A percentile compares a stretch with the other conserved stretches of the same genome.
Evolutionary conservation across 1,140 invertebrate species (phyloP).

Genomic region (Sycophaga agraensis): DNA sequence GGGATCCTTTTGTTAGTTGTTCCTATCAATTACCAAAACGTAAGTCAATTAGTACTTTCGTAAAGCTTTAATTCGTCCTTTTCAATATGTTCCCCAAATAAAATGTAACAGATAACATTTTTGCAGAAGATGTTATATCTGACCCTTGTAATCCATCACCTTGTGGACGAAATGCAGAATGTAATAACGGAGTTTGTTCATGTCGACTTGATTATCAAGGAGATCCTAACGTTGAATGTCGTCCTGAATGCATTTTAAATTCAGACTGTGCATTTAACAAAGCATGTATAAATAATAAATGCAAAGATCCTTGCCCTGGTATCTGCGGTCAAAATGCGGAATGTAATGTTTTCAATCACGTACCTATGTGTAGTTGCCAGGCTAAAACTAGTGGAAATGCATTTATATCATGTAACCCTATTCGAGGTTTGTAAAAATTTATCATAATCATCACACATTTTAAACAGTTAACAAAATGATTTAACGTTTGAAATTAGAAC

Average conservation of each 20-base stretch:
- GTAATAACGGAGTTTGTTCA: conserved; percentile 66
- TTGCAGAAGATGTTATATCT: conserved; percentile 29
- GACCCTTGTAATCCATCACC: conserved; percentile 68
- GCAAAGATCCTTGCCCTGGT: conserved; percentile 59
- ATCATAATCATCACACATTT: too few species aligned
- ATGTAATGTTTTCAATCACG: conserved; percentile 57
- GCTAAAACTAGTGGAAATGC: conserved; percentile 59
- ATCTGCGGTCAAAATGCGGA: conserved; percentile 62
- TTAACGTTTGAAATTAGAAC: not conserved
- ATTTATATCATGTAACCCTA: conserved; percentile 41
- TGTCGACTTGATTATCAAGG: conserved; percentile 69
- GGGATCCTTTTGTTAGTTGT: conserved; percentile 60
- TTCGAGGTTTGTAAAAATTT: too few species aligned
- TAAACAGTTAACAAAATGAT: too few species aligned
- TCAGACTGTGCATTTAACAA: conserved; percentile 57
- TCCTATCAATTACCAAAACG: conserved; percentile 20
- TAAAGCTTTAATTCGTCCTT: conserved; percentile 21
- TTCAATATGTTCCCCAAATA: conserved; percentile 26
- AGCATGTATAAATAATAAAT: conserved; percentile 60
- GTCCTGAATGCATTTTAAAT: conserved; percentile 58
- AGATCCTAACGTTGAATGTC: conserved; percentile 73
- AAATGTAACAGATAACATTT: conserved; percentile 13
- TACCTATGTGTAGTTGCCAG: conserved; percentile 56
- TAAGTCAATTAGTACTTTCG: conserved; percentile 12
- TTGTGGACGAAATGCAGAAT: conserved; percentile 72